Evolutionary conservation across 2,797 vertebrate genomes (phyloP).

Genomic region (Danio kyathit): DNA sequence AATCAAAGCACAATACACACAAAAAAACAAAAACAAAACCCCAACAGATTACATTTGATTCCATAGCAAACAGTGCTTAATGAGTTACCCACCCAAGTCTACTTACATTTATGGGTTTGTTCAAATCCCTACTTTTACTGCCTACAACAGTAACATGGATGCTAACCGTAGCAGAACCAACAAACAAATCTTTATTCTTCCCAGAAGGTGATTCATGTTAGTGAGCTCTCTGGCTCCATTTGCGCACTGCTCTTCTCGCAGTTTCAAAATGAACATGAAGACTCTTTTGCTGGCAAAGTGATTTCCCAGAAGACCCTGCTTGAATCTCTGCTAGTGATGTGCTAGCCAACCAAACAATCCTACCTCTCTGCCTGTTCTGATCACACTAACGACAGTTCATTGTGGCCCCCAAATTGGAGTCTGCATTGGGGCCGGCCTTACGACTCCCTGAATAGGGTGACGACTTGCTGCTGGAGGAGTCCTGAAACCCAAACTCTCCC

Average conservation of each 20-base stretch:
- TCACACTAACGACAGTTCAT: conserved; percentile 40
- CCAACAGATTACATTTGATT: too few species aligned
- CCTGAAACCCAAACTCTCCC: conserved; percentile 9
- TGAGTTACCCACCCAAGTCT: neutral
- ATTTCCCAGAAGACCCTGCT: conserved; percentile 43
- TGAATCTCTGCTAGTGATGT: conserved; percentile 30
- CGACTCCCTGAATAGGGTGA: conserved; percentile 29
- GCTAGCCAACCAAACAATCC: conserved; percentile 30
- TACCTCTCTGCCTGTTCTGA: conserved; percentile 28
- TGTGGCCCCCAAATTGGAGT: conserved; percentile 19
- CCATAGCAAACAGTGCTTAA: too few species aligned
- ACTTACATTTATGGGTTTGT: neutral
- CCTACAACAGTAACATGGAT: neutral
- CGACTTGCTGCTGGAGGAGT: neutral
- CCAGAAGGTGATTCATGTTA: neutral
- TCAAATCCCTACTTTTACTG: neutral
- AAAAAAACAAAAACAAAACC: too few species aligned
- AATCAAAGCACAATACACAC: too few species aligned
- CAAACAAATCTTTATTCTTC: conserved; percentile 17
- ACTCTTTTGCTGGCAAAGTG: conserved; percentile 16
- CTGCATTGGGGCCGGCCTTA: conserved; percentile 18
- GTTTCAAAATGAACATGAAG: conserved; percentile 44
- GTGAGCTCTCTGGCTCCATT: conserved; percentile 7
- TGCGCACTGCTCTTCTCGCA: neutral
- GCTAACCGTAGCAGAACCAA: neutral